Base-by-base conservation (phyloP, 2,888 invertebrate species). In the Sussaba pulchella region DNA sequence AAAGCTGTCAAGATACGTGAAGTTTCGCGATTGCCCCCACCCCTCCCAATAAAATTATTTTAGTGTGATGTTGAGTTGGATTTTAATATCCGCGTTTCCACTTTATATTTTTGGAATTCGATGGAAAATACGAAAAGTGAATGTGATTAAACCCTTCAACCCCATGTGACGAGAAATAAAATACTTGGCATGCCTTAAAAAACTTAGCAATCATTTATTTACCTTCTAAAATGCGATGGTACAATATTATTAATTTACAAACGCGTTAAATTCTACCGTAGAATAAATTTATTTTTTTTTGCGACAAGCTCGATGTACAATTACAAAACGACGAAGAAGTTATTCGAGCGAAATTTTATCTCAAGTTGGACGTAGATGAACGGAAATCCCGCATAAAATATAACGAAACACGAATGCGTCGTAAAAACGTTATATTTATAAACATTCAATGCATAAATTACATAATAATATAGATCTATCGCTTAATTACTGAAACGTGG, bases 181-280 rank as follows among this genome's bases (percentile, higher is more conserved):
- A n/a, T n/a, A n/a, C n/a, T n/a, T n/a, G n/a, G n/a, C n/a, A n/a
- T 61, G 21, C 8, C 5, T 69, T 61, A 61, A 76, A 63, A 70
- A 76, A 63, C 36, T 21, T 70, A 74, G 64, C 54, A 79, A 74
- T 70, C 54, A 31, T 74, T 74, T 74, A 74, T 70, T 79, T 72
- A 19, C 26, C 41, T 57, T 47, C 41, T 47, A 41, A 21, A 67
- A 73, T 70, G 43, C 26, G 17, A 24, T 31, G 26, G 57, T 72
- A 52, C 59, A 9, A 17, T 50, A 50, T 50, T 39, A 50, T 67
- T 21, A 9, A 52, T 36, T 50, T 41, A 61, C 50, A 50, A 19
- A n/a, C 52, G 26, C 50, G 17, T 4, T 24, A 17, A 0, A 57
- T 50, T 69, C 36, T 47, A 52, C 43, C 61, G 26, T 21, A 57